Evolutionary conservation across 2,797 vertebrate species (phyloP), one percentile per base, ranked within the genome.

Genomic region (Acanthopagrus latus): DNA sequence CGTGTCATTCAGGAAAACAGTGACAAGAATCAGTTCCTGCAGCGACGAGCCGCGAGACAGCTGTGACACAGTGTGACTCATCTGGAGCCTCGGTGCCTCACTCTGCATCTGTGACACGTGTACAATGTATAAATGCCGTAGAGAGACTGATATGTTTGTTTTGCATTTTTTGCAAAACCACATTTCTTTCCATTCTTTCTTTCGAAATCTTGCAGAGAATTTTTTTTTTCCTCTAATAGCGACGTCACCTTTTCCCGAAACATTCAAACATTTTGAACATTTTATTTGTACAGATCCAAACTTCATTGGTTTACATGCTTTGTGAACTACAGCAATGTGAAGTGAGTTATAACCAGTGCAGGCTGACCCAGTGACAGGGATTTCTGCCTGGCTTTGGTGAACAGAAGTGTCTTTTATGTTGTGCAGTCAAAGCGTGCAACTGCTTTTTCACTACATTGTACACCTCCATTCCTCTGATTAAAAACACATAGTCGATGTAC

Each of bases 51-150:
- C 65, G 66, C 13, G 18, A 68, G 64, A 75, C 83, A 70, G 59
- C 80, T 80, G 80, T 78, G 55, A 33, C 17, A 66, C 25, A 63
- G 69, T 11, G 1, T 90, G 89, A 90, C 66, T 91, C 81, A 86
- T 55, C 21, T 50, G 52, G 58, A 41, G 64, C 50, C 38, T 0
- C 1, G 1, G 25, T 3, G 57, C n/a, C 38, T 66, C 43, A 73
- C 23, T 3, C 21, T 3, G 21, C 54, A 64, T 68, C 59, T 74
- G 47, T 54, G 58, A 55, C 56, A 1, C 0, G 25, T 58, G 33
- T 44, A 66, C 20, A 54, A 67, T 43, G 20, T 5, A 62, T 20
- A n/a, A 18, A 59, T 46, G 2, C 18, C 12, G 17, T 9, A n/a
- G n/a, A 10, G 3, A 20, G 11, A 41, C 1, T 4, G 3, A 16